Evolutionary conservation across 2,113 vertebrate species (phyloP).

Genomic region (Heteronetta atricapilla): DNA sequence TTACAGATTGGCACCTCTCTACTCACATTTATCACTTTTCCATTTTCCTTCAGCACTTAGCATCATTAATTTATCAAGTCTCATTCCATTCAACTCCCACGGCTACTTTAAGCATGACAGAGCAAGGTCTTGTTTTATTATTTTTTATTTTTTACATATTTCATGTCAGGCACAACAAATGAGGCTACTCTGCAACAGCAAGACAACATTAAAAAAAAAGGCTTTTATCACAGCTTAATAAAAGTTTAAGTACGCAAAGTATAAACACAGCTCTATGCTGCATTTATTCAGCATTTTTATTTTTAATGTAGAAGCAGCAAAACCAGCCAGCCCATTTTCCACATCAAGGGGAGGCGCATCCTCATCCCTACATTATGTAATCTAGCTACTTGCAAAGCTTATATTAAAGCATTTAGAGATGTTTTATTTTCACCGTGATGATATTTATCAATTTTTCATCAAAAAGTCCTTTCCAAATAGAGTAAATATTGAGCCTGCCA

Average conservation of each 20-base stretch:
- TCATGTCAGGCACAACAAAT: conserved; percentile 40
- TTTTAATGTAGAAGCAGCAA: fast-evolving
- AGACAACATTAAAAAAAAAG: neutral
- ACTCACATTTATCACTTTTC: conserved; percentile 41
- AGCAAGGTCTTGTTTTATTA: conserved; percentile 41
- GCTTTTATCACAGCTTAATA: neutral
- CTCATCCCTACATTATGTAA: neutral
- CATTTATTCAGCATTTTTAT: neutral
- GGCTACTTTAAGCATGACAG: conserved; percentile 47
- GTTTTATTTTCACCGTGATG: neutral
- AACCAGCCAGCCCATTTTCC: neutral
- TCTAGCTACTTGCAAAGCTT: neutral
- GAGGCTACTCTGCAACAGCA: neutral
- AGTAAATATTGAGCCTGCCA: neutral
- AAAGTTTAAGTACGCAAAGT: neutral
- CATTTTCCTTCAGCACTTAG: conserved; percentile 47
- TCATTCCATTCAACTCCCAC: conserved; percentile 53
- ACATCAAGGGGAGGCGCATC: fast-evolving
- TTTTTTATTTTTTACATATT: conserved; percentile 29
- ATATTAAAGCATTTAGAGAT: neutral
- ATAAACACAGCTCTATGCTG: neutral
- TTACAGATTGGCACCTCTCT: conserved; percentile 40
- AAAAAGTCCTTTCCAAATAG: neutral
- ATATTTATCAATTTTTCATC: neutral
- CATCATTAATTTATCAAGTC: conserved; percentile 65